Conservation (phyloP, 2,113 vertebrate genomes). For the Nothobranchius furzeri region DNA sequence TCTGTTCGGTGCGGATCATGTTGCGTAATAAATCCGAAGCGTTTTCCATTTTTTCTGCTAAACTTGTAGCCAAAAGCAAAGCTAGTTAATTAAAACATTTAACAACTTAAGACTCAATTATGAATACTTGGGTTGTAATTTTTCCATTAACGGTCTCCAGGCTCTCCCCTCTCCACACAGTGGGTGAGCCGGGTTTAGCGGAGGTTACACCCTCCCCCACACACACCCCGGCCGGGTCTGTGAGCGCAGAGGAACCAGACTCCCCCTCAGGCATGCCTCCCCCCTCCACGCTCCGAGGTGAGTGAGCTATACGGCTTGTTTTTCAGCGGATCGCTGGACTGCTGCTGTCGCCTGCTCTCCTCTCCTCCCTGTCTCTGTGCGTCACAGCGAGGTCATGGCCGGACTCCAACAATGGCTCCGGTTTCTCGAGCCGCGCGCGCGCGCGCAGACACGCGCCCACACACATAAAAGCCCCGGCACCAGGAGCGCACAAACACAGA, state of each 20-base stretch:
- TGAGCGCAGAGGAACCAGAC: slow-evolving; percentile 27
- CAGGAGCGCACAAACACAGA: slow-evolving; percentile 57
- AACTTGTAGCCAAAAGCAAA: not conserved
- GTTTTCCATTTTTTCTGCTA: too few species aligned
- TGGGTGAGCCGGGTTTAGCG: slow-evolving; percentile 24
- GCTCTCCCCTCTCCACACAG: slow-evolving; percentile 27
- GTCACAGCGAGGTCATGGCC: slow-evolving; percentile 78
- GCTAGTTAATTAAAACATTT: not conserved
- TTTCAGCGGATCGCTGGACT: slow-evolving; percentile 52
- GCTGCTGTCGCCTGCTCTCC: slow-evolving; percentile 23
- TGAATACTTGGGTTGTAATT: slow-evolving; percentile 46
- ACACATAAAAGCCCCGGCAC: slow-evolving; percentile 6
- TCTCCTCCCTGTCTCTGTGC: slow-evolving; percentile 52
- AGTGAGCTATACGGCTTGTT: slow-evolving; percentile 61
- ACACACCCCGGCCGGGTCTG: slow-evolving; percentile 18
- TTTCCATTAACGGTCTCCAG: slow-evolving; percentile 46
- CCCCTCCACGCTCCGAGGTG: slow-evolving; percentile 30
- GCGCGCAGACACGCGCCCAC: slow-evolving; percentile 4
- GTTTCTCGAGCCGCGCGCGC: slow-evolving; percentile 52
- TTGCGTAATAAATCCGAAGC: too few species aligned
- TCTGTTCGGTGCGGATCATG: too few species aligned
- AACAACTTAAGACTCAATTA: slow-evolving; percentile 21
- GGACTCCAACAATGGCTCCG: slow-evolving; percentile 74
- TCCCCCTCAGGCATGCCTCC: slow-evolving; percentile 18
- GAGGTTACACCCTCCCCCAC: slow-evolving; percentile 17